Percentiles rank a stretch among this genome's conserved stretches.
Conservation (phyloP, 1,140 invertebrate species). For the Caenorhabditis brenneri region DNA sequence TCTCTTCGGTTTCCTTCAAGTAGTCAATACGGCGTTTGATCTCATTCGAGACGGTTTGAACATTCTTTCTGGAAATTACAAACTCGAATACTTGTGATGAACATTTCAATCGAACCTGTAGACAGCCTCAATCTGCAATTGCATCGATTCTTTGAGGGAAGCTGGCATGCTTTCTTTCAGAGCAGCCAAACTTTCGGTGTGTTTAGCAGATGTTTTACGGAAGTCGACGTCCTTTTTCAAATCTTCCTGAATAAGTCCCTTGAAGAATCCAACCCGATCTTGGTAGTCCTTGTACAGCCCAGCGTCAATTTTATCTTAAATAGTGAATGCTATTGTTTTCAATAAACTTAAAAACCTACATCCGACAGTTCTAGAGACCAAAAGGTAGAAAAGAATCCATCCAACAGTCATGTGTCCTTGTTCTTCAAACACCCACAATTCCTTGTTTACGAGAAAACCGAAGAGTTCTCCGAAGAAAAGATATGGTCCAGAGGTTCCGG, state of each 20-base stretch:
- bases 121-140: conserved; percentile 65
- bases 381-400: conserved; percentile 62
- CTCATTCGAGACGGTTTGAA: conserved; percentile 63
- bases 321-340: neutral
- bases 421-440: conserved; percentile 69
- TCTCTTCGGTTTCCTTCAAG: conserved; percentile 68
- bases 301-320: conserved; percentile 61
- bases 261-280: conserved; percentile 58
- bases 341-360: conserved; percentile 52
- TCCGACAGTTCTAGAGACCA: conserved; percentile 60
- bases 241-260: conserved; percentile 67
- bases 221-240: conserved; percentile 70
- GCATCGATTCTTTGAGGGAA: conserved; percentile 68
- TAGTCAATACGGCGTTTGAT: conserved; percentile 68
- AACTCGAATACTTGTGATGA: too few species aligned
- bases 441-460: conserved; percentile 68
- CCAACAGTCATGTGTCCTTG: conserved; percentile 65
- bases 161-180: too few species aligned
- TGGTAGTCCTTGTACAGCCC: conserved; percentile 55
- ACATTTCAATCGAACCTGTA: conserved; percentile 59
- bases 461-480: conserved; percentile 65
- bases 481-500: conserved; percentile 69
- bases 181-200: conserved; percentile 61
- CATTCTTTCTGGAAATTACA: conserved; percentile 59
- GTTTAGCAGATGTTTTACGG: conserved; percentile 67